These are phyloP conservation scores for Parauchenoglanis punctatus DNA, from an alignment of 2,797 vertebrate genomes.

Conservation along the genomic window DNA sequence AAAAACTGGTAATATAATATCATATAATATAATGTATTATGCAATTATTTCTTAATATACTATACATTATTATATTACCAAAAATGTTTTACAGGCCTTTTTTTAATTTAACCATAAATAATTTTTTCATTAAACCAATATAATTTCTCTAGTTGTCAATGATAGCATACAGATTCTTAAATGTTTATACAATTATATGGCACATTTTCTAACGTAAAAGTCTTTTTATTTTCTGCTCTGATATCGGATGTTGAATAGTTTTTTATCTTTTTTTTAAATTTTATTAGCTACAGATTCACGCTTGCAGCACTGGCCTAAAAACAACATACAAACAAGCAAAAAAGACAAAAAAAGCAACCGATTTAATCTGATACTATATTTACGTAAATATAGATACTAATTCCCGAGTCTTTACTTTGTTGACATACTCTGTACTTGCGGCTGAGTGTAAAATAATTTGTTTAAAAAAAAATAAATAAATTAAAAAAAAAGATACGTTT, in stretches of 20 bases:
- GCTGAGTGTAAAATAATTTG: conserved; percentile 69
- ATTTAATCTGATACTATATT: conserved; percentile 50
- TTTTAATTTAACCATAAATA: background rate
- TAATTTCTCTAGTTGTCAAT: background rate
- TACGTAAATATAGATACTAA: conserved; percentile 66
- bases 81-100: background rate
- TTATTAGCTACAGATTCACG: background rate
- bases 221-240: background rate
- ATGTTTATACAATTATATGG: background rate
- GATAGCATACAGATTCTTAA: background rate
- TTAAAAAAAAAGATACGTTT: conserved; percentile 61
- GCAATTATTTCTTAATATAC: background rate
- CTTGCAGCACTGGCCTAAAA: conserved; percentile 16
- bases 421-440: conserved; percentile 83
- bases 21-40: conserved; percentile 1
- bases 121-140: background rate
- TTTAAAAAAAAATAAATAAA: background rate
- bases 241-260: background rate
- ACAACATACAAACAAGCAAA: conserved; percentile 48
- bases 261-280: background rate
- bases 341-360: background rate
- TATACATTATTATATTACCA: background rate
- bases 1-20: conserved; percentile 57
- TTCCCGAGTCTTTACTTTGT: conserved; percentile 64
- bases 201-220: background rate